Evolutionary conservation across 2,797 vertebrate genomes (phyloP).

Genomic region (Enteromius treurensis): DNA sequence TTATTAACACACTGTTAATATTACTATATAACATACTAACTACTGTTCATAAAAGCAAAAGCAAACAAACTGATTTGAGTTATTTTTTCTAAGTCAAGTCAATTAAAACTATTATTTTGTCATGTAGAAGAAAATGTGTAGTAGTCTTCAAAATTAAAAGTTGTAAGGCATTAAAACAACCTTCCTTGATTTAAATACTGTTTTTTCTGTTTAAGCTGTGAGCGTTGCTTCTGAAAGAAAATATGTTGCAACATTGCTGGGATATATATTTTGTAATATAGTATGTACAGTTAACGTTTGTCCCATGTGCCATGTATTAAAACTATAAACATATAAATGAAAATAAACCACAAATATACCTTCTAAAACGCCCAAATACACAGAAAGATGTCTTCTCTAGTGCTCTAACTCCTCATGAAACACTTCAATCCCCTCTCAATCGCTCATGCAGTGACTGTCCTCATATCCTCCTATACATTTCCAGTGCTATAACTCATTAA

Average conservation of each 20-base stretch:
- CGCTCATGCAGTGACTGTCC: slow-evolving; percentile 1
- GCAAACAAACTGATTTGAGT: background rate
- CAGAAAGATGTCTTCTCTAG: background rate
- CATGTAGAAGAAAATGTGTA: background rate
- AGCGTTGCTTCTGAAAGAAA: background rate
- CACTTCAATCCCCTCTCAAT: background rate
- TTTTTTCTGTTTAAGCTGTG: background rate
- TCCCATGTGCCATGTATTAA: background rate
- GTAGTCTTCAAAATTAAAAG: background rate
- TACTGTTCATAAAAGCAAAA: background rate
- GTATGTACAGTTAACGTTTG: background rate
- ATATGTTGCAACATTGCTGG: background rate
- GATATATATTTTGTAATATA: background rate
- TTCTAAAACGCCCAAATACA: background rate
- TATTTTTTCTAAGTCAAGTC: no score
- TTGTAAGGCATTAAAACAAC: background rate
- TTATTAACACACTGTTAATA: background rate
- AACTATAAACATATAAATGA: slow-evolving; percentile 9
- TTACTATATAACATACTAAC: no score
- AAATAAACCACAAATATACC: slow-evolving; percentile 7
- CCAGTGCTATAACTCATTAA: slow-evolving; percentile 27
- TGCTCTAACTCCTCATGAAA: slow-evolving; percentile 11
- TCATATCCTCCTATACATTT: slow-evolving; percentile 22
- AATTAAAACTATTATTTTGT: background rate
- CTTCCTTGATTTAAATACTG: background rate